phyloP scores from a whole-genome alignment of 1,140 invertebrate species.

The Drusus annulatus region DNA sequence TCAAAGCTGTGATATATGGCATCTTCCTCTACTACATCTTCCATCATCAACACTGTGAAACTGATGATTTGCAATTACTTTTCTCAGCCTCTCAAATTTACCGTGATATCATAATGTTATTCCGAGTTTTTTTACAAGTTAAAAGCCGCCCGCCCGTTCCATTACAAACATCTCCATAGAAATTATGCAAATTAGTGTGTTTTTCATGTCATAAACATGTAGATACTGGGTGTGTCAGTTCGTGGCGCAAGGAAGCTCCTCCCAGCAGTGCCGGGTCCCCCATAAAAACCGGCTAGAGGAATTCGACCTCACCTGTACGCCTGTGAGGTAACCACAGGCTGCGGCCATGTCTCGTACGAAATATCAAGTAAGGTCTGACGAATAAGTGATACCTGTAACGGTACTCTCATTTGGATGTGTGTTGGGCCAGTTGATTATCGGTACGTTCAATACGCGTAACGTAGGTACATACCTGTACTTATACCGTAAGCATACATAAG shows the following conservation, averaged over 20 bases:
- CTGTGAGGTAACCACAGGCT: background rate
- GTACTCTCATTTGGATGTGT: background rate
- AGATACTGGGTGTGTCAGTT: conserved; percentile 26
- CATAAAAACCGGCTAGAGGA: conserved; percentile 29
- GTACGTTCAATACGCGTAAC: no score
- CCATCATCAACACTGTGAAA: no score
- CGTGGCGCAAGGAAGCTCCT: conserved; percentile 10
- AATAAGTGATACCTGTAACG: conserved; percentile 30
- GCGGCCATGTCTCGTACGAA: conserved; percentile 2
- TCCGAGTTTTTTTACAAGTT: no score
- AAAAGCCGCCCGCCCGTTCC: no score
- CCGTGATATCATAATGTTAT: no score
- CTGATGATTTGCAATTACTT: no score
- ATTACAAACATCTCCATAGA: background rate
- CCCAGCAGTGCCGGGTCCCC: background rate
- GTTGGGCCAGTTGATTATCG: no score
- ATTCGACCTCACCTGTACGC: conserved; percentile 37
- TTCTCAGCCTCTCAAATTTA: no score
- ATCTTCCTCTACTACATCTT: no score
- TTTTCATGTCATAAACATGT: conserved; percentile 21
- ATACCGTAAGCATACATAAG: no score
- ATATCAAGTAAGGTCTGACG: conserved; percentile 37
- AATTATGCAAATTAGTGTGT: conserved; percentile 31
- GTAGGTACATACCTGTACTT: no score
- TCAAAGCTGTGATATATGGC: no score